Evolutionary conservation across 2,113 vertebrate species (phyloP).

Genomic region (Cryptomyrus ogoouensis): DNA sequence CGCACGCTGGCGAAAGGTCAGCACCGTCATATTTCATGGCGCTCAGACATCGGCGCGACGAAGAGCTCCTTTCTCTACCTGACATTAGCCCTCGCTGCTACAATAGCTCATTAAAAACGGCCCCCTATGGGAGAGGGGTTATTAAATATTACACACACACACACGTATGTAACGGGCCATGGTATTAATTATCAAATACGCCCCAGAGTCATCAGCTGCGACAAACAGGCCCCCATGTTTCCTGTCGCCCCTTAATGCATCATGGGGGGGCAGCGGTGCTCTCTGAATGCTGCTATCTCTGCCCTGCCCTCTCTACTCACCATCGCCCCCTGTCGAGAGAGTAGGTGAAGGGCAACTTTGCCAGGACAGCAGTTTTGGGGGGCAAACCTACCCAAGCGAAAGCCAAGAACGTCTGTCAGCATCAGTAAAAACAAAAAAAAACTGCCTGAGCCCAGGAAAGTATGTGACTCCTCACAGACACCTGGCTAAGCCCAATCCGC

Average conservation of each 20-base stretch:
- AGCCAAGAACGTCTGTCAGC: background rate
- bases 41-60: constrained; percentile 86
- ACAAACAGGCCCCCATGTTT: constrained; percentile 56
- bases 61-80: constrained; percentile 81
- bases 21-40: constrained; percentile 85
- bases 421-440: background rate
- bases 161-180: constrained; percentile 42
- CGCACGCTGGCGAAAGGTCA: constrained; percentile 94
- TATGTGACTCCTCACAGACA: background rate
- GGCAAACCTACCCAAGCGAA: background rate
- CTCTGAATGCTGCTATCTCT: background rate
- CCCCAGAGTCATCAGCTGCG: constrained; percentile 56
- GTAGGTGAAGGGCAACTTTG: background rate
- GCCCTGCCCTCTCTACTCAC: background rate
- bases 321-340: background rate
- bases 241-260: constrained; percentile 38
- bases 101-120: constrained; percentile 80
- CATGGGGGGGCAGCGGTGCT: background rate
- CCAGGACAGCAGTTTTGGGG: background rate
- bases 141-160: constrained; percentile 61
- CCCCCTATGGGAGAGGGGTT: constrained; percentile 67
- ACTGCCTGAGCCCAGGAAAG: background rate
- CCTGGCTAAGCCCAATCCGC: background rate
- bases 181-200: constrained; percentile 66
- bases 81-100: constrained; percentile 73